Evolutionary conservation across 2,113 vertebrate species (phyloP), one percentile per base, ranked within the genome.

Genomic region (Paedocypris sp.): DNA sequence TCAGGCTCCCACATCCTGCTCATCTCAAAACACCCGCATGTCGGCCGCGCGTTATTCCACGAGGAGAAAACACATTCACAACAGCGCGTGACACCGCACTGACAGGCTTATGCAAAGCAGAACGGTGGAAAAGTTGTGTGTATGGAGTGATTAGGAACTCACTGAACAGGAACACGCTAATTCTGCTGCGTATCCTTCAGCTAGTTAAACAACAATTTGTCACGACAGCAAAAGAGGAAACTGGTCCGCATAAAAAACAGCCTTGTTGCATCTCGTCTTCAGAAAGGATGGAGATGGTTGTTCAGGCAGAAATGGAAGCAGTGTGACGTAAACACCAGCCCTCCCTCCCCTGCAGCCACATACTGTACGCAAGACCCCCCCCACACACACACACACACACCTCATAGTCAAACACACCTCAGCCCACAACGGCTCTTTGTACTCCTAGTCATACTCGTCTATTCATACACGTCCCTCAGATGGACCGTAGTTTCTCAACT

Each of bases 191-290:
- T 31, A 12, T 6, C 29, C 13, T 38, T 26, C 66, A 48, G n/a
- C 23, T 26, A 47, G 42, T 45, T 46, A 62, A 62, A 39, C 23
- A 39, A 50, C 39, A 45, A 62, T 51, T 66, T 62, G 62, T 31
- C 25, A 32, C 4, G 32, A 28, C 15, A 12, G 43, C 29, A 10
- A 13, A 6, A 42, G 12, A 32, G n/a, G n/a, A n/a, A n/a, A n/a
- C n/a, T n/a, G n/a, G n/a, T n/a, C n/a, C n/a, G n/a, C n/a, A n/a
- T n/a, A n/a, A n/a, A n/a, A n/a, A n/a, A n/a, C n/a, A n/a, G n/a
- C n/a, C n/a, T n/a, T n/a, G n/a, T n/a, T n/a, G n/a, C n/a, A n/a
- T n/a, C n/a, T n/a, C n/a, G n/a, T n/a, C n/a, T n/a, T n/a, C n/a
- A n/a, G n/a, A n/a, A n/a, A n/a, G n/a, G n/a, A n/a, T n/a, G n/a